Conservation (phyloP, 2,113 vertebrate species). For the Aix galericulata region DNA sequence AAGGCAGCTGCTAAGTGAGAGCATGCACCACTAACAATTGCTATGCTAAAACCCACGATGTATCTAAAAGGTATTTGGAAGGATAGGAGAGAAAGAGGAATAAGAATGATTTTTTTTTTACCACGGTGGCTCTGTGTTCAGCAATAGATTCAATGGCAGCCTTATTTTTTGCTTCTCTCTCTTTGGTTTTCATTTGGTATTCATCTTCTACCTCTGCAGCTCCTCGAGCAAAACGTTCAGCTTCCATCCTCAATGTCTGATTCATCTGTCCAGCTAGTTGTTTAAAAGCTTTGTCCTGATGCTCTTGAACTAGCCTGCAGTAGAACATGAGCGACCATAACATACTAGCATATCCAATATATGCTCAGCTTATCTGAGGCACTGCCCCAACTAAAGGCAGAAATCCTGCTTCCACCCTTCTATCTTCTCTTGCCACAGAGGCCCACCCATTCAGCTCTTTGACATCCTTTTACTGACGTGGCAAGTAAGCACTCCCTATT, state of each 20-base stretch:
- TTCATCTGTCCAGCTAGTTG: conserved; percentile 74
- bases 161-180: conserved; percentile 76
- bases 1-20: neutral
- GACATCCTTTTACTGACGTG: neutral
- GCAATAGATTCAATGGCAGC: conserved; percentile 79
- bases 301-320: conserved; percentile 79
- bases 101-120: conserved; percentile 67
- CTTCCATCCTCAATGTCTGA: conserved; percentile 74
- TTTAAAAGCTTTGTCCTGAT: conserved; percentile 78
- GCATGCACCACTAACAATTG: neutral
- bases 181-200: conserved; percentile 67
- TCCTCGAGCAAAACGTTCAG: conserved; percentile 78
- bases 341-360: neutral
- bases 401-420: neutral
- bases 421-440: neutral
- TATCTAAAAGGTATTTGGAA: neutral
- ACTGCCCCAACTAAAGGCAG: neutral
- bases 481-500: neutral
- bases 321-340: neutral
- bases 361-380: no score
- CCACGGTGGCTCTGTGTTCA: conserved; percentile 80
- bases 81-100: neutral
- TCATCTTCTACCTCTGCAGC: conserved; percentile 79
- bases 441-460: neutral
- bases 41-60: neutral